phyloP scores from a whole-genome alignment of 2,113 vertebrate genomes.

The Corvus cornix region DNA sequence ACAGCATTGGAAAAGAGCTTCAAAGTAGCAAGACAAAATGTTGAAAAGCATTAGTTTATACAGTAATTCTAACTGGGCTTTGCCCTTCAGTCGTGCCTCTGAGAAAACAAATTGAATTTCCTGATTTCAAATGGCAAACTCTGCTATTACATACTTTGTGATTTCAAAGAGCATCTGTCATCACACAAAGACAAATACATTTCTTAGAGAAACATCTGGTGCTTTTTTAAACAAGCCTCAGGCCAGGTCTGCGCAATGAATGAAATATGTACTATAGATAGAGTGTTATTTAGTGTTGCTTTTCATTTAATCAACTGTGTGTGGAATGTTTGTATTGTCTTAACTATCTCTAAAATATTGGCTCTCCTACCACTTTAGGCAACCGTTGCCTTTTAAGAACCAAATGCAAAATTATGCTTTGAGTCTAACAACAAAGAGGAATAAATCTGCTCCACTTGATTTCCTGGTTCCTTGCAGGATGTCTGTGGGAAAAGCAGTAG shows the following conservation, averaged over 20 bases:
- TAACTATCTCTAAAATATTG: conserved; percentile 63
- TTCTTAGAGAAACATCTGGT: conserved; percentile 81
- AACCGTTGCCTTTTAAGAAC: not conserved
- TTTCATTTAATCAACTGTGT: conserved; percentile 73
- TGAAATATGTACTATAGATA: conserved; percentile 78
- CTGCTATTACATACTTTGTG: conserved; percentile 75
- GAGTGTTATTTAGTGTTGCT: conserved; percentile 69
- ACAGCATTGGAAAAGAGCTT: conserved; percentile 17
- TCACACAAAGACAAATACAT: conserved; percentile 79
- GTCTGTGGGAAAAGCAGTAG: conserved; percentile 1
- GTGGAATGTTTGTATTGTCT: conserved; percentile 65
- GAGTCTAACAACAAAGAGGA: not conserved
- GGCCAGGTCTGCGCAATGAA: conserved; percentile 75
- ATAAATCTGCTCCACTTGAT: not conserved
- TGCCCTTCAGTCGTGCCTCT: conserved; percentile 64
- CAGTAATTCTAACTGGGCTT: conserved; percentile 46
- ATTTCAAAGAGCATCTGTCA: conserved; percentile 83
- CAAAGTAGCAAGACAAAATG: conserved; percentile 31
- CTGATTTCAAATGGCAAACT: conserved; percentile 76
- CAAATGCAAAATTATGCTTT: not conserved
- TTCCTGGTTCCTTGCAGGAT: not conserved
- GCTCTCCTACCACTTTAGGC: conserved; percentile 11
- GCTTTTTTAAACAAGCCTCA: conserved; percentile 75
- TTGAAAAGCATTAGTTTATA: conserved; percentile 53
- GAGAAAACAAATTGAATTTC: conserved; percentile 76